A percentile compares a stretch with the other conserved stretches of the same genome.
phyloP scores from a whole-genome alignment of 2,113 vertebrate genomes.

The Syrrhaptes paradoxus region DNA sequence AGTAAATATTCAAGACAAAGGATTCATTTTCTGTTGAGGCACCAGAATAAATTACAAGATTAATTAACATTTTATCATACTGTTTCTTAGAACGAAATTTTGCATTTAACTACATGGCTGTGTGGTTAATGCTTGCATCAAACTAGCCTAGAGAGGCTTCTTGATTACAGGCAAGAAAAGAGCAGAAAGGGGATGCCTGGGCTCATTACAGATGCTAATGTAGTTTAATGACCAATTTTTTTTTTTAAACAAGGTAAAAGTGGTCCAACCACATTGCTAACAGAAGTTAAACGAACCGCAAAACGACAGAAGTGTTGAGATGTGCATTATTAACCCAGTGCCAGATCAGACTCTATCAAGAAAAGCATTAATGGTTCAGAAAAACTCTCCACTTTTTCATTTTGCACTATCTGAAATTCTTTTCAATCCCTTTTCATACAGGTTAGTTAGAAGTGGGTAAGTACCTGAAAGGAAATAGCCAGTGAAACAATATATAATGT shows the following conservation, averaged over 20 bases:
- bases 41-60: neutral
- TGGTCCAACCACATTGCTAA: neutral
- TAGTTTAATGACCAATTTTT: neutral
- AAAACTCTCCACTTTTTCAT: neutral
- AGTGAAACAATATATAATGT: neutral
- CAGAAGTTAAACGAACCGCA: neutral
- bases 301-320: neutral
- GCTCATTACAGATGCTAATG: neutral
- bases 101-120: neutral
- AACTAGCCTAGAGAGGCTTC: neutral
- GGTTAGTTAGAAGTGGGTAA: neutral
- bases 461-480: neutral
- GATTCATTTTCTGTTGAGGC: neutral
- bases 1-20: neutral
- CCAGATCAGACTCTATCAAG: neutral
- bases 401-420: neutral
- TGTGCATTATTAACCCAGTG: neutral
- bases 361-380: neutral
- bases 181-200: neutral
- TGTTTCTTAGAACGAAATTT: neutral
- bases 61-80: neutral
- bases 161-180: neutral
- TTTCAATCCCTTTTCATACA: neutral
- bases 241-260: slow-evolving; percentile 10
- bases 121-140: neutral